A percentile compares a stretch with the other conserved stretches of the same genome.
Conservation (phyloP, 2,113 vertebrate species). For the Raja brachyura region DNA sequence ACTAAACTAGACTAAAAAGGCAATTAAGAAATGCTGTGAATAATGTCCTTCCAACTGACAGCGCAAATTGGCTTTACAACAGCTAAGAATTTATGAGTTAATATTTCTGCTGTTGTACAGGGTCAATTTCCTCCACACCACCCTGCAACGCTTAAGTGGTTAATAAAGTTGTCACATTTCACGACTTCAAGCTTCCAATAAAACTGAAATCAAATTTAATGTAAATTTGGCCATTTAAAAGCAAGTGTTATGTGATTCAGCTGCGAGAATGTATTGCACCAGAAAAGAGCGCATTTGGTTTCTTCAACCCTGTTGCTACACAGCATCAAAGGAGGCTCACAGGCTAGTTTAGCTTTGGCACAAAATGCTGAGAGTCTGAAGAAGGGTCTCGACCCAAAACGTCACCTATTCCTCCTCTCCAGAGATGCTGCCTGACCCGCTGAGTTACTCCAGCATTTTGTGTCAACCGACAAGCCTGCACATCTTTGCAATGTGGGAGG, state of each 20-base stretch:
- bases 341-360: neutral
- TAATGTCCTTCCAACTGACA: neutral
- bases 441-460: too few relatives aligned
- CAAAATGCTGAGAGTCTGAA: too few relatives aligned
- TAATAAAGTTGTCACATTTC: conserved; percentile 45
- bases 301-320: neutral
- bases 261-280: conserved; percentile 63
- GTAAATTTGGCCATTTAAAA: conserved; percentile 78
- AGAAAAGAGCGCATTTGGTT: conserved; percentile 39
- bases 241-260: conserved; percentile 52
- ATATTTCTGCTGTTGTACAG: neutral
- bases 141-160: conserved; percentile 43
- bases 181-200: conserved; percentile 56
- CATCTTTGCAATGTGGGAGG: too few relatives aligned
- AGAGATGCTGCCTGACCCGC: too few relatives aligned
- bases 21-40: neutral
- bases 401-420: too few relatives aligned
- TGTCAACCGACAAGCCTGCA: too few relatives aligned
- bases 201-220: conserved; percentile 77
- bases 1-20: neutral
- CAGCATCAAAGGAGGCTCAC: neutral
- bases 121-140: neutral
- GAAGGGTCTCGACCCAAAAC: too few relatives aligned
- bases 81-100: neutral
- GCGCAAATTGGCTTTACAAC: neutral